Conservation (phyloP, 2,113 vertebrate genomes). For the Geothlypis trichas region DNA sequence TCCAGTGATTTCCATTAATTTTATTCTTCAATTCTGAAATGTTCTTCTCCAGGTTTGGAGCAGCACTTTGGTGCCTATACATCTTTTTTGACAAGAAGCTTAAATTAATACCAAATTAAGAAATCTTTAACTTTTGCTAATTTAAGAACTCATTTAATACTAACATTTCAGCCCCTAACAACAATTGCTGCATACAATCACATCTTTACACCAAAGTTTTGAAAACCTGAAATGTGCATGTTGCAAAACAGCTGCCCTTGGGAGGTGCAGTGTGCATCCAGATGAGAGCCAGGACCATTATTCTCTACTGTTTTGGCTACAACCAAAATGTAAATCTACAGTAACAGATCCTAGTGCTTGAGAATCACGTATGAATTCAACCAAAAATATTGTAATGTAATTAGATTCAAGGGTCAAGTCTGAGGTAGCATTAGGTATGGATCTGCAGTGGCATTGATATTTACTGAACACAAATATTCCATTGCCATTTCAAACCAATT, state of each 20-base stretch:
- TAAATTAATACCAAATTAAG: neutral
- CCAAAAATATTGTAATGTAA: neutral
- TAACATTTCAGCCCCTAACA: neutral
- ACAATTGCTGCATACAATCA: neutral
- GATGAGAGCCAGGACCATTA: neutral
- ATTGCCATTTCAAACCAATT: neutral
- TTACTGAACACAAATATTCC: neutral
- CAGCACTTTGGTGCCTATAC: rapidly evolving
- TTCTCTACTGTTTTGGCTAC: neutral
- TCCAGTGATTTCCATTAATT: neutral
- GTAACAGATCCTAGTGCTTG: neutral
- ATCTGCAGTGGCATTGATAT: neutral
- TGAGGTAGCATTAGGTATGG: neutral
- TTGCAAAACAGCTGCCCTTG: neutral
- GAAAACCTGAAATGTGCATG: neutral
- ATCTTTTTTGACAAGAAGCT: neutral
- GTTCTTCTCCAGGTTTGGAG: neutral
- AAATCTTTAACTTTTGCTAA: neutral
- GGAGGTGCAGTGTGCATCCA: neutral
- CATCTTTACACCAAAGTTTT: neutral
- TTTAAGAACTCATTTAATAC: neutral
- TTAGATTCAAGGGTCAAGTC: neutral
- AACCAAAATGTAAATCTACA: neutral
- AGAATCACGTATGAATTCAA: neutral
- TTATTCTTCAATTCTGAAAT: neutral